Percentiles rank a stretch among this genome's conserved stretches.
These are phyloP conservation scores for Drosophila nigromelanica DNA, from an alignment of 1,140 invertebrate species.

Conservation along the genomic window DNA sequence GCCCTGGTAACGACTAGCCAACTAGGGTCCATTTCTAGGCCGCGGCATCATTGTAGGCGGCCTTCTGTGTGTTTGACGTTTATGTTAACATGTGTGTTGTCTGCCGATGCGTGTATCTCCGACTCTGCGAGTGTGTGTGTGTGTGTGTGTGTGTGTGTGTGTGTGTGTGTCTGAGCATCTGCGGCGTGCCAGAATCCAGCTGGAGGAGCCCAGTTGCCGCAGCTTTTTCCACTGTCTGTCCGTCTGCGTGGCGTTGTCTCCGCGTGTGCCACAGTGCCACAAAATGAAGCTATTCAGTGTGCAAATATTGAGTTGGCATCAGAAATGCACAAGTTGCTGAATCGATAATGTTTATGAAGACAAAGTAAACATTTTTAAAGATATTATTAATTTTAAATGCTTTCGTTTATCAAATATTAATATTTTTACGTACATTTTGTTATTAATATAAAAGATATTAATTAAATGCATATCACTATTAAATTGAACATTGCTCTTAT, in stretches of 20 bases:
- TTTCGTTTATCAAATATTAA: too few species aligned
- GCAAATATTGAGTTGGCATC: conserved; percentile 12
- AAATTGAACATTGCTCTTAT: too few species aligned
- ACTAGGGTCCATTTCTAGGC: conserved; percentile 29
- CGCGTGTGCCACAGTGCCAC: conserved; percentile 28
- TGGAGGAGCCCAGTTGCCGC: conserved; percentile 45
- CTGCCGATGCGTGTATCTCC: conserved; percentile 64
- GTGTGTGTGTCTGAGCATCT: conserved; percentile 56
- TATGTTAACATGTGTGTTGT: conserved; percentile 81
- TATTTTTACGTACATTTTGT: not conserved
- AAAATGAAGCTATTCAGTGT: conserved; percentile 18
- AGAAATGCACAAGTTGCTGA: not conserved
- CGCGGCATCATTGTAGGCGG: conserved; percentile 23
- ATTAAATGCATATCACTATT: too few species aligned
- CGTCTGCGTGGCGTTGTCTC: conserved; percentile 24
- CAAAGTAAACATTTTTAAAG: not conserved
- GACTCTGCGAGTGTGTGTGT: conserved; percentile 17
- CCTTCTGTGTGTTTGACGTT: conserved; percentile 80
- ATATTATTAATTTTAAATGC: not conserved
- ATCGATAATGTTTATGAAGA: not conserved
- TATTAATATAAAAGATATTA: too few species aligned
- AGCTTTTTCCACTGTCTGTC: conserved; percentile 42
- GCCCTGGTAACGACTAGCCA: conserved; percentile 46
- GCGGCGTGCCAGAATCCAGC: conserved; percentile 66
- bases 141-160: conserved; percentile 19